phyloP scores from a whole-genome alignment of 23 tunicate species.

The Trididemnum nubilum region DNA sequence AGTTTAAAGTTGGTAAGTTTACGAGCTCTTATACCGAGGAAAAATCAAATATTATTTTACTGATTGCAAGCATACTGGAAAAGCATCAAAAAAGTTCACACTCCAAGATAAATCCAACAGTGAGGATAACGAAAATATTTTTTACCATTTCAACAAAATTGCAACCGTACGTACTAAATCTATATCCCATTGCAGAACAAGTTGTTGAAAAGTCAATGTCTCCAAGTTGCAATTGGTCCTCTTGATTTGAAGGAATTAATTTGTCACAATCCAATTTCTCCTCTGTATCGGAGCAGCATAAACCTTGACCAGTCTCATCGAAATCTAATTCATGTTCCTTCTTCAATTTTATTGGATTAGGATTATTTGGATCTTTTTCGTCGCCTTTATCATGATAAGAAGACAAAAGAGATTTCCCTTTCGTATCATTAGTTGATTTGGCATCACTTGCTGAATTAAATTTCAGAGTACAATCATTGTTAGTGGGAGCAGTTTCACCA shows the following conservation, averaged over 20 bases:
- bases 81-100: too few species aligned
- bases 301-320: constrained; percentile 3
- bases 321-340: constrained; percentile 34
- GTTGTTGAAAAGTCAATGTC: constrained; percentile 21
- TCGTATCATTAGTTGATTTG: neutral
- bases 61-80: too few species aligned
- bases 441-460: neutral
- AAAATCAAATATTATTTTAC: too few species aligned
- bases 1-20: too few species aligned
- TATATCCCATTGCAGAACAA: constrained; percentile 17
- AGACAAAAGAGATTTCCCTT: too few species aligned
- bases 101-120: neutral
- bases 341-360: neutral
- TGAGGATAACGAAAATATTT: neutral
- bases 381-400: neutral
- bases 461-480: neutral
- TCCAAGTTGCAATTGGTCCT: neutral
- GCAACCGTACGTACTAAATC: neutral
- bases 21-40: too few species aligned
- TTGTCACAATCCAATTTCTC: neutral
- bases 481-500: neutral
- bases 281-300: neutral
- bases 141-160: neutral
- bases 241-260: too few species aligned
- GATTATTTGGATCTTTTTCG: constrained; percentile 21